Evolutionary conservation across 2,888 invertebrate species (phyloP), one percentile per base, ranked within the genome.

Genomic region (Harpalus rubripes): DNA sequence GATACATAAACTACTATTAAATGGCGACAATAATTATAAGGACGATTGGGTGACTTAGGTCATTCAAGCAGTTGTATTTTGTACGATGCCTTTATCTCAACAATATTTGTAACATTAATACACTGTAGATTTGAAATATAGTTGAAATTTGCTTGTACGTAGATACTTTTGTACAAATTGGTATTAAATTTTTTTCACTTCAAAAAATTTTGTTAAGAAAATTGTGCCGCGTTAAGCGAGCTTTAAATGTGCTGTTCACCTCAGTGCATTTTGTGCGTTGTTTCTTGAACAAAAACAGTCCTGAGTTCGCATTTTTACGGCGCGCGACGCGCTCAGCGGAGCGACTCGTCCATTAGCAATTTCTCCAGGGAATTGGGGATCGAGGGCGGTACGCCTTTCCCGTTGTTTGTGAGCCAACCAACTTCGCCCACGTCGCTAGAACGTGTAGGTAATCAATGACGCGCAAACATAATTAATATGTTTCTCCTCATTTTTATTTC

Each of bases 291-390:
- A 68, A 68, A 68, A 68, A 68, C 68, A 68, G 68, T 16, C n/a
- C 59, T 52, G 59, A 15, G 59, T 68, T 39, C 39, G 68, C 68
- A 32, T 68, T 68, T 68, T 68, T 68, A 68, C 68, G 68, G 76
- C 56, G 76, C 7, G 76, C 39, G 68, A 68, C 16, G 3, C 52
- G 76, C 76, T 16, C 76, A 76, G 22, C 68, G 26, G 7, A 32
- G 80, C 39, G 22, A 59, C 16, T 16, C 15, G 65, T 81, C 81
- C 81, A 81, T 81, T 81, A 81, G 22, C 65, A 81, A 81, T 81
- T 81, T 68, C 81, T 81, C 81, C 58, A 68, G 81, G 81, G 81
- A 81, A 12, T 16, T 26, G 26, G 39, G n/a, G 26, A n/a, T 16
- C 26, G 22, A 18, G 18, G 63, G 63, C 63, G 63, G 76, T 12